Base-by-base conservation (phyloP, 2,797 vertebrate genomes). In the Sebastes flavidus region DNA sequence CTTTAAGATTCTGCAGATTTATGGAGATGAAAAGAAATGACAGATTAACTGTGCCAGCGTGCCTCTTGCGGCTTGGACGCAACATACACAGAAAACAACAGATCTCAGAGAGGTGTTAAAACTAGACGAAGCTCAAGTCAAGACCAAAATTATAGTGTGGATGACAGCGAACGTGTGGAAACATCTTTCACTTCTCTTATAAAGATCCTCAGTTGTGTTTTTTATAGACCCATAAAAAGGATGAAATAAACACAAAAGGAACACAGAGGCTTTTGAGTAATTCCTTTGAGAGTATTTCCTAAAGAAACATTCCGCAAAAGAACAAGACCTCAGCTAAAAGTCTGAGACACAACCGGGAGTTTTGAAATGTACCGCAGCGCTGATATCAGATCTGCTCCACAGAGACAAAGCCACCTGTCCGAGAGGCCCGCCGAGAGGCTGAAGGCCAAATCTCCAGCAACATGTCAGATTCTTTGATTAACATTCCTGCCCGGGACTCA, bases 391-490 rank as follows among this genome's bases (percentile, higher is more conserved):
- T 87, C 88, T 93, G 88, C 87, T 93, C 86, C 86, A 49, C 92
- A 49, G 73, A 92, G 86, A 92, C 88, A 77, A 75, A 91, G 89
- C 92, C 95, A 96, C 92, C 94, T 96, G 95, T 94, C 74, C 83
- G 46, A 86, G 85, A 83, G 90, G 90, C 90, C 83, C 92, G 72
- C 42, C 65, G 61, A 82, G 78, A 88, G 86, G 80, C 90, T 91
- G 91, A 80, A 92, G 91, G 87, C 7, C 7, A 91, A 88, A 88
- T 81, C 56, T 86, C 82, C 81, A 22, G 87, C 88, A 85, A 85
- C 87, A 88, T 89, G 91, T 93, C 89, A 84, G 79, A 88, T 91
- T 89, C 80, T 61, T 89, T 96, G 94, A 95, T 95, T 92, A 95
- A 95, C 95, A 94, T 94, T 94, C 90, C 91, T 93, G 68, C 75